Evolutionary conservation across 30 jellyfish, hydroid and myxozoan species (phyloP), one percentile per base, ranked within the genome.

Genomic region (Turritopsis rubra): DNA sequence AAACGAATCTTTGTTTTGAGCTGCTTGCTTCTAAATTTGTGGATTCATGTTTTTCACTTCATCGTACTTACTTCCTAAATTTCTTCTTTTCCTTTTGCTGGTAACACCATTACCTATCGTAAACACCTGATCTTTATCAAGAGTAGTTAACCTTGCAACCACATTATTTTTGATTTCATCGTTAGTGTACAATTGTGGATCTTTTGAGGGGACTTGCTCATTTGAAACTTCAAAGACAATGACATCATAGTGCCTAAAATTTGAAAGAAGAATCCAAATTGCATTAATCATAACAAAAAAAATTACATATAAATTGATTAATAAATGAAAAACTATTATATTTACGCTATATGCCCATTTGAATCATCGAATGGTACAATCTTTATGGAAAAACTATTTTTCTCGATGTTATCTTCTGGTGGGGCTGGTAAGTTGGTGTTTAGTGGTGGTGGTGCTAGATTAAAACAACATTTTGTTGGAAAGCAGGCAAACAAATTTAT

Each of bases 361-460:
- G 77, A n/a, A 23, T 19, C 77, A 23, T 68, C 19, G 21, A 68
- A 68, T 68, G 28, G 28, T 68, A 68, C 9, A 7, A 68, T 68
- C 17, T 68, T 68, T 68, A 68, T 1, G 31, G 21, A 16, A 68
- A 68, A 68, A 27, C 77, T 68, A 19, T 16, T 68, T 27, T 68
- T 27, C 16, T 68, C 77, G 30, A 68, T 68, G 28, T 0, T 68
- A 7, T 19, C 77, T 8, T 23, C 77, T n/a, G 77, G 77, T 7
- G 77, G 77, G 19, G 28, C 77, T 7, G 77, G 77, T 27, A 68
- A 68, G 19, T 7, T 22, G 9, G 9, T 19, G 19, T 0, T 27
- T n/a, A 68, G 77, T 0, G 77, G 77, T 68, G 77, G 77, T 68
- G 77, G 77, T 68, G 77, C 77, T 68, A 68, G 19, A 27, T n/a